Base-by-base conservation (phyloP, 2,797 vertebrate genomes). In the Vespertilio murinus region DNA sequence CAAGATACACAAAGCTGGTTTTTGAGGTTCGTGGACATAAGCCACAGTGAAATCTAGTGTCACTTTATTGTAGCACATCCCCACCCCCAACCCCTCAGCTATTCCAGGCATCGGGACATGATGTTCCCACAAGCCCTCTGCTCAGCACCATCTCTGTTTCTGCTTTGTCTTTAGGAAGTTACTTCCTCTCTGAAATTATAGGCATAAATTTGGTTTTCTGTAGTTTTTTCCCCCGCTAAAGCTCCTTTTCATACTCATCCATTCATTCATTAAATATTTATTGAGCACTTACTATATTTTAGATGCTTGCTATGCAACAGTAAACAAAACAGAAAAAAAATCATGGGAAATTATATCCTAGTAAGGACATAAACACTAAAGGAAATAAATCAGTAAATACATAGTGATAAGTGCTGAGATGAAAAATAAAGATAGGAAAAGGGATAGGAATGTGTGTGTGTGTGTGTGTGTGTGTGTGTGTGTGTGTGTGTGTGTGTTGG, bases 301-400 rank as follows among this genome's bases (percentile, higher is more conserved):
- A 96, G 59, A 84, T 45, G 20, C 38, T 79, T 78, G 40, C 14
- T 65, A 65, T 87, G 6, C 20, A 77, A 90, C 33, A 86, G 64
- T n/a, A 54, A 96, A 88, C 42, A 78, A 90, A 71, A 75, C n/a
- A 88, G 49, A 75, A 79, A 83, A 64, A 64, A 92, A 80, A 25
- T 88, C 47, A 64, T 73, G 35, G 90, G 90, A 83, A 71, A 77
- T 85, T 92, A 52, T 89, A 83, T 79, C 90, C 65, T 69, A 40
- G 33, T 35, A 38, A 67, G 65, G 30, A 94, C 35, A 82, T 17
- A 86, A 64, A 35, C 18, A 64, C 25, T n/a, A 81, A 85, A 73
- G 35, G 16, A 67, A 83, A 81, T 33, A 67, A 74, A 64, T 74
- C 49, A 78, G 69, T 45, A 71, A 61, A 2, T 47, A 80, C 23